Evolutionary conservation across 2,113 vertebrate species (phyloP).

Genomic region (Sceloporus tristichus): DNA sequence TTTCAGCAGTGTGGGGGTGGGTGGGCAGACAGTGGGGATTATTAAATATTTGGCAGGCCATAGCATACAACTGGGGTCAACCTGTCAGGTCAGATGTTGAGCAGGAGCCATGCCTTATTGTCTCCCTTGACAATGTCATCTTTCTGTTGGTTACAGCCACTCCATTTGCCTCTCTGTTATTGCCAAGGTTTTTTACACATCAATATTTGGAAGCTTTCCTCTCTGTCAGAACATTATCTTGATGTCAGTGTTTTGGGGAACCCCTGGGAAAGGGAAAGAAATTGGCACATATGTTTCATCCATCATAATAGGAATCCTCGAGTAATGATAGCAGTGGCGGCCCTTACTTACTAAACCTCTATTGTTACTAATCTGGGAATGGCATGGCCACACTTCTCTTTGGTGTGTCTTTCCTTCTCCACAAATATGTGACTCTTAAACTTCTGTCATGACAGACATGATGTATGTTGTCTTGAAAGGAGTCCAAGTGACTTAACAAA

Average conservation of each 20-base stretch:
- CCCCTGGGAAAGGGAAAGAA: not conserved
- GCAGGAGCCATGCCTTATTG: not conserved
- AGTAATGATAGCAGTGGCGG: constrained; percentile 65
- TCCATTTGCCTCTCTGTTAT: not conserved
- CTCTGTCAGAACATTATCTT: not conserved
- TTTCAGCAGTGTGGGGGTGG: not conserved
- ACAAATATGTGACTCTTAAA: constrained; percentile 74
- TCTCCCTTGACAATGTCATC: not conserved
- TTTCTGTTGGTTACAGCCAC: not conserved
- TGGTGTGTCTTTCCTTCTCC: constrained; percentile 37
- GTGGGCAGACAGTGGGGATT: too few species aligned
- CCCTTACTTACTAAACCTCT: constrained; percentile 44
- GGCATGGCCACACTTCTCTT: constrained; percentile 41
- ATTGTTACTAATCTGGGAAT: constrained; percentile 70
- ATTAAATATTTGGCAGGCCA: not conserved
- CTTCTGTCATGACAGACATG: constrained; percentile 59
- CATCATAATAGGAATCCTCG: constrained; percentile 41
- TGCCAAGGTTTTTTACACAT: not conserved
- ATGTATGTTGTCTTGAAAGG: constrained; percentile 67
- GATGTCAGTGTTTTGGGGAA: not conserved
- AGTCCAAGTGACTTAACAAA: constrained; percentile 62
- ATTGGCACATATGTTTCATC: not conserved
- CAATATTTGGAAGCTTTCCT: not conserved
- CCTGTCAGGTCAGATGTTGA: not conserved
- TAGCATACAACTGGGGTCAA: not conserved